Evolutionary conservation across 23 tunicate genomes (phyloP), one percentile per base, ranked within the genome.

Genomic region (Clavelina lepadiformis): DNA sequence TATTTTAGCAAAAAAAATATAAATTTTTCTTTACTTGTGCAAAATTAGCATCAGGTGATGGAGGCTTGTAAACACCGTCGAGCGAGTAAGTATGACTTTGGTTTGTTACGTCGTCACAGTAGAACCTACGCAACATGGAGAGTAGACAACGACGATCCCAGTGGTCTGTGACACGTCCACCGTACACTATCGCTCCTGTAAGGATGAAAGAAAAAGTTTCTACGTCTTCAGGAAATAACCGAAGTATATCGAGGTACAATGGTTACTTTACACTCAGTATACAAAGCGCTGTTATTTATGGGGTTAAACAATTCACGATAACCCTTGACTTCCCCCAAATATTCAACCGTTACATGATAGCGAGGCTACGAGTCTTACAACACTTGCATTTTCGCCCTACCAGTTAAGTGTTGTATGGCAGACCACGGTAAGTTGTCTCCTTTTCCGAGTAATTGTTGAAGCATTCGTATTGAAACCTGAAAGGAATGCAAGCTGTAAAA

Each of bases 121-220:
- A 79, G 33, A 89, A 81, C 52, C 81, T 81, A 8, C 58, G 46
- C 24, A 89, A 36, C 28, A 72, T 75, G 28, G 97, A 82, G 11
- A 82, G 76, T 26, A 89, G 66, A 46, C 97, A 89, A 31, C 97
- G 54, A 35, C 97, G 73, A 35, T 89, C 97, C 97, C 97, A 89
- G 20, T 81, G 29, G 59, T 89, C 97, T 3, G 97, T 89, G 29
- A 89, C 97, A n/a, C 97, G 68, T 2, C 97, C 97, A 22, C 97
- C 97, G 71, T 89, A 89, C 0, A 89, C 79, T 0, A 89, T 89
- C 44, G 81, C 89, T 33, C 89, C 97, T 86, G 56, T 0, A 71
- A 57, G 33, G 32, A 4, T 3, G 30, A 53, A 51, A 51, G 5
- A 32, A n/a, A n/a, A n/a, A n/a, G n/a, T n/a, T n/a, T n/a, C n/a